phyloP scores from a whole-genome alignment of 2,797 vertebrate genomes.

The Molossus molossus region DNA sequence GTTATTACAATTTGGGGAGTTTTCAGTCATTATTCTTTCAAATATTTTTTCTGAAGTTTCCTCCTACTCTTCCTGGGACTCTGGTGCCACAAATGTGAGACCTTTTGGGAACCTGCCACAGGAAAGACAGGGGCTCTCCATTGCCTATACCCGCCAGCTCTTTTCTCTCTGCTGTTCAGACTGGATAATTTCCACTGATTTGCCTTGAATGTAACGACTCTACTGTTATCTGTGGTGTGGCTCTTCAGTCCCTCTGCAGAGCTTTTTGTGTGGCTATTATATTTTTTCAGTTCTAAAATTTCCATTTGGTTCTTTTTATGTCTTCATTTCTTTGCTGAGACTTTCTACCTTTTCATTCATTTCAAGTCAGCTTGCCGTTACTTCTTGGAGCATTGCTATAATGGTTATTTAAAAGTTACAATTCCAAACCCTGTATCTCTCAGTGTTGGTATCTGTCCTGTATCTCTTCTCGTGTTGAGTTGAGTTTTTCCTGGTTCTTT shows the following conservation, averaged over 20 bases:
- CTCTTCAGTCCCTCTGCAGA: neutral
- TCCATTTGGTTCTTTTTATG: neutral
- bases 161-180: neutral
- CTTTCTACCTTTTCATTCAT: slow-evolving; percentile 21
- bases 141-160: neutral
- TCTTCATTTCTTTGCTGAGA: slow-evolving; percentile 32
- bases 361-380: neutral
- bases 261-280: neutral
- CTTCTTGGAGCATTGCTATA: neutral
- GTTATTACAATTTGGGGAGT: neutral
- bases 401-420: neutral
- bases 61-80: neutral
- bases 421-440: neutral
- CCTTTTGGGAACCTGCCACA: neutral
- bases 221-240: neutral
- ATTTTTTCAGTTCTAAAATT: slow-evolving; percentile 20
- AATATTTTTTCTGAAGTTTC: slow-evolving; percentile 37
- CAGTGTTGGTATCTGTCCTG: no score
- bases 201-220: neutral
- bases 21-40: slow-evolving; percentile 14
- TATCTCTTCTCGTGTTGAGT: neutral
- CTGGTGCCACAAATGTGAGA: neutral
- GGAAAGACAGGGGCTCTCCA: neutral
- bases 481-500: neutral
- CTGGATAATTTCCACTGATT: neutral